Conservation (phyloP, 2,888 invertebrate genomes). For the Tetanocera ferruginea region DNA sequence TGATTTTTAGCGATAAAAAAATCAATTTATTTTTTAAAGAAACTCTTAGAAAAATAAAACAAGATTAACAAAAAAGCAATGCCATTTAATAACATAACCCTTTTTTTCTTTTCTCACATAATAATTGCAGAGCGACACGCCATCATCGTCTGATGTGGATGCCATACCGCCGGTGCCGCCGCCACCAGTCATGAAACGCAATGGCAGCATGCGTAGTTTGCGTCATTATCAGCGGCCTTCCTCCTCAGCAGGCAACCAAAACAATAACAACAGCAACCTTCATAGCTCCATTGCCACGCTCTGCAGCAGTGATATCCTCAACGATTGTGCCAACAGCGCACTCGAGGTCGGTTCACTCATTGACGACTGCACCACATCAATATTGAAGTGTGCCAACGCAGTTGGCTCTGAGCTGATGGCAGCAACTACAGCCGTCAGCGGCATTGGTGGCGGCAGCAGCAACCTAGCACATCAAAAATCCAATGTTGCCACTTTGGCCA, state of each 20-base stretch:
- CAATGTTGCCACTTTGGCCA: constrained; percentile 45
- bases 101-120: constrained; percentile 7
- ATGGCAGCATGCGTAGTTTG: constrained; percentile 63
- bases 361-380: constrained; percentile 67
- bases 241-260: constrained; percentile 41
- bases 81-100: neutral
- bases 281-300: constrained; percentile 56
- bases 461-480: constrained; percentile 32
- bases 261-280: constrained; percentile 47
- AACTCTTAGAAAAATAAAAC: no score
- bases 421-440: constrained; percentile 46
- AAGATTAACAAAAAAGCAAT: no score
- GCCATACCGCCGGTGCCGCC: constrained; percentile 69
- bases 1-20: no score
- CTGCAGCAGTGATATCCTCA: constrained; percentile 58
- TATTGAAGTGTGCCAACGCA: constrained; percentile 66
- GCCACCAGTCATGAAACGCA: constrained; percentile 64
- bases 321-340: constrained; percentile 58
- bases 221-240: constrained; percentile 49
- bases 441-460: constrained; percentile 37
- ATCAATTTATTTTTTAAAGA: no score
- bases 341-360: constrained; percentile 58
- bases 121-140: constrained; percentile 61
- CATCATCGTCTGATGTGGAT: constrained; percentile 64
- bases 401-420: constrained; percentile 54